Evolutionary conservation across 1,140 invertebrate species (phyloP), one percentile per base, ranked within the genome.

Genomic region (Acyrthosiphon pisum): DNA sequence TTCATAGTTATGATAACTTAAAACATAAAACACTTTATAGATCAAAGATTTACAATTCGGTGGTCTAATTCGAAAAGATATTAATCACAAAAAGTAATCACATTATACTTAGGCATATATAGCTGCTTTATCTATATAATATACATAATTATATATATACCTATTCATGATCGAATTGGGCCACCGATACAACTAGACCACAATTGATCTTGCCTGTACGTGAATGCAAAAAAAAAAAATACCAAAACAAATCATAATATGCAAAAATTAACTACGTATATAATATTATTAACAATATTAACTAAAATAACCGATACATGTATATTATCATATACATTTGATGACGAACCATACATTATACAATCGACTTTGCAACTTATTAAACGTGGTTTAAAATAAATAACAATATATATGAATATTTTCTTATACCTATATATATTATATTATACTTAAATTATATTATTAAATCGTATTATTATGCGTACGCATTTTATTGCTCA

Each of bases 401-500:
- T 41, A 68, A 68, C 60, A 76, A 30, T 53, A 44, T 90, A 60
- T 44, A 90, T 20, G 26, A 90, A 90, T 68, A 68, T 90, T 60
- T 60, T 90, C 89, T 44, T 60, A 90, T 88, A 90, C 41, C 56
- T 46, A 90, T 46, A 90, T 68, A 44, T 68, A 46, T n/a, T 44
- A 68, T 60, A 90, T 44, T 37, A 53, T 37, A 89, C 50, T 56
- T 90, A 68, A 60, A 90, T 44, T 60, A 60, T 90, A 56, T 41
- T 60, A 90, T 44, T 60, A 26, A 68, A 90, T 68, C 53, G 56
- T 90, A 90, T 68, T 90, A 90, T 90, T 93, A 86, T 84, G 26
- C 41, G 84, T 56, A 86, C 48, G 81, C 84, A 86, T 86, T 92
- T 84, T 92, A 84, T 84, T 53, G 81, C 81, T 92, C 81, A 81